Percentiles rank a stretch among this genome's conserved stretches.
phyloP scores from a whole-genome alignment of 2,113 vertebrate genomes.

The Hippolais icterina region DNA sequence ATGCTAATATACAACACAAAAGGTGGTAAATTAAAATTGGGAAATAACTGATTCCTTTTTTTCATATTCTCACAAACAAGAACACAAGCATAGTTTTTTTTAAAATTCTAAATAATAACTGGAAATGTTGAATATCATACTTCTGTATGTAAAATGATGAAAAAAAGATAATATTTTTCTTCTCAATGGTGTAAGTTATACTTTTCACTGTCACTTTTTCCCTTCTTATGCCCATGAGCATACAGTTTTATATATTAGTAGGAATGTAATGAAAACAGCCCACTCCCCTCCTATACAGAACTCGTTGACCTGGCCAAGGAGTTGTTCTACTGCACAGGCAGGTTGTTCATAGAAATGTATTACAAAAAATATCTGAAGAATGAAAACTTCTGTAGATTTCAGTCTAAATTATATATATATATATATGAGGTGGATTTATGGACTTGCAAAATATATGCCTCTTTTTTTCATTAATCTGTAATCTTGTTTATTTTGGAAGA shows the following conservation, averaged over 20 bases:
- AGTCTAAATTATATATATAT: too few relatives aligned
- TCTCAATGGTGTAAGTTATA: background rate
- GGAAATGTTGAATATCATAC: background rate
- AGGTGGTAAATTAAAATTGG: background rate
- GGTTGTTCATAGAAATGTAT: background rate
- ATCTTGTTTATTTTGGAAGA: background rate
- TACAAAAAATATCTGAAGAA: background rate
- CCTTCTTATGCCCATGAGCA: background rate
- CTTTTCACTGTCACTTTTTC: background rate
- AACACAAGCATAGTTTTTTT: background rate
- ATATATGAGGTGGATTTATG: background rate
- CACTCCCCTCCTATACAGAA: background rate
- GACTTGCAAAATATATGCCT: background rate
- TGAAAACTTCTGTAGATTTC: background rate
- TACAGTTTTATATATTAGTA: background rate
- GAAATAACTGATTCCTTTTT: background rate
- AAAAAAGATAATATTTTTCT: background rate
- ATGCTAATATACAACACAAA: background rate
- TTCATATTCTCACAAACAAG: background rate
- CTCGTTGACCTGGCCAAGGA: background rate
- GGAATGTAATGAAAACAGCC: background rate
- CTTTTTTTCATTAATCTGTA: background rate
- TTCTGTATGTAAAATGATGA: background rate
- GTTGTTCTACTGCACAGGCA: background rate
- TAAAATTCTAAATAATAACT: background rate